Percentiles rank a stretch among this genome's conserved stretches.
Conservation (phyloP, 2,797 vertebrate species). For the Helostoma temminkii region DNA sequence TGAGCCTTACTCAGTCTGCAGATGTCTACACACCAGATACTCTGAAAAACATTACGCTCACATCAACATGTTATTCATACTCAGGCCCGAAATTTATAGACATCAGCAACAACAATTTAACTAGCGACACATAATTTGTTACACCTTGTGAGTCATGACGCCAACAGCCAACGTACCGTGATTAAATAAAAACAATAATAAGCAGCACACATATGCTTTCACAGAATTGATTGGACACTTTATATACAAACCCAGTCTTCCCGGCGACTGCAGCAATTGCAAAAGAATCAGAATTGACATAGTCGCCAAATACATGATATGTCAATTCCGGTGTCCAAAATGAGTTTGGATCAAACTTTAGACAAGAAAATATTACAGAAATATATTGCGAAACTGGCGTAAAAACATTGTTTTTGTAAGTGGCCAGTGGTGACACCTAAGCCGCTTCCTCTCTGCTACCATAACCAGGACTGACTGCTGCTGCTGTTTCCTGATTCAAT, state of each 20-base stretch:
- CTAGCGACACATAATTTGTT: slow-evolving; percentile 29
- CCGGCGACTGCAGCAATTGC: not conserved
- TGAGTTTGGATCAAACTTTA: slow-evolving; percentile 13
- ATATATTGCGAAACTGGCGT: slow-evolving; percentile 19
- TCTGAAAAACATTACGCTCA: slow-evolving; percentile 37
- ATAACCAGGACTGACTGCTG: slow-evolving; percentile 21
- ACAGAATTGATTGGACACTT: not conserved
- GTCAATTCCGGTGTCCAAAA: slow-evolving; percentile 6
- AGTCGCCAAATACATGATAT: not conserved
- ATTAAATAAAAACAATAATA: not conserved
- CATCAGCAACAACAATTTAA: slow-evolving; percentile 20
- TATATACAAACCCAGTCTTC: not conserved
- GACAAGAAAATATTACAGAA: not conserved
- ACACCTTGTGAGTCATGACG: slow-evolving; percentile 9
- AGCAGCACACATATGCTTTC: not conserved
- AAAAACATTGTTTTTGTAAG: slow-evolving; percentile 48
- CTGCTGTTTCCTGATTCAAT: slow-evolving; percentile 30
- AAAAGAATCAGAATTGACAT: not conserved
- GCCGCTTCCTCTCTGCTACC: slow-evolving; percentile 55
- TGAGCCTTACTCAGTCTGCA: slow-evolving; percentile 11
- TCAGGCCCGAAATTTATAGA: slow-evolving; percentile 21
- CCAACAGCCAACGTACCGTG: slow-evolving; percentile 14
- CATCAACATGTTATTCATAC: slow-evolving; percentile 40
- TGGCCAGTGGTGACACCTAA: slow-evolving; percentile 48
- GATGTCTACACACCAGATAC: slow-evolving; percentile 13